A percentile compares a stretch with the other conserved stretches of the same genome.
Evolutionary conservation across 2,888 invertebrate species (phyloP).

Genomic region (Byasa hedistus): DNA sequence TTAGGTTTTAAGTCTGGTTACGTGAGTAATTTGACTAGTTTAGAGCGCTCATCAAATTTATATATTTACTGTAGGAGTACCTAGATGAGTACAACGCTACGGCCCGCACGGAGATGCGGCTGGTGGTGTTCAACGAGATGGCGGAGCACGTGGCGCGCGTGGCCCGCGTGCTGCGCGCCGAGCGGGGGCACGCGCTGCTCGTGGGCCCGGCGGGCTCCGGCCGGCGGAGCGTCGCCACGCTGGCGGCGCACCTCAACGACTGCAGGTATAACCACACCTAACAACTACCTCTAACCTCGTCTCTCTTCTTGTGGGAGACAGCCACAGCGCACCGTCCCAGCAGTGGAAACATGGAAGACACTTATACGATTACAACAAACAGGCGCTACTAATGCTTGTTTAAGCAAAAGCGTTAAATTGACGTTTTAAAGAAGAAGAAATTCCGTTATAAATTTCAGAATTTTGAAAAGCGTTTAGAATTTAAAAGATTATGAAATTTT

Average conservation of each 20-base stretch:
- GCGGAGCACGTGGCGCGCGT: conserved; percentile 93
- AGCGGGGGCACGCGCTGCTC: conserved; percentile 92
- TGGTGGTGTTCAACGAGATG: conserved; percentile 94
- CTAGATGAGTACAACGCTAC: conserved; percentile 90
- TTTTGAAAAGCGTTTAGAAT: background rate
- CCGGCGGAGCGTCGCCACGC: conserved; percentile 90
- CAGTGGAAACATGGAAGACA: too few species aligned
- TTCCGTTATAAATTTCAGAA: background rate
- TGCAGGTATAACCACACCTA: conserved; percentile 80
- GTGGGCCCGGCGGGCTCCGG: conserved; percentile 96
- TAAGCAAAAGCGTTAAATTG: too few species aligned
- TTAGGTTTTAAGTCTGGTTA: too few species aligned
- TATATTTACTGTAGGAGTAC: conserved; percentile 81
- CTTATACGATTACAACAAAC: too few species aligned
- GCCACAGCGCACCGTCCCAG: too few species aligned
- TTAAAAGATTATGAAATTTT: background rate
- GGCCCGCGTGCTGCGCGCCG: conserved; percentile 92
- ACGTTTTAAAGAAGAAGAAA: too few species aligned
- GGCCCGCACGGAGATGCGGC: conserved; percentile 88
- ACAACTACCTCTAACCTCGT: too few species aligned
- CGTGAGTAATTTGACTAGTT: too few species aligned
- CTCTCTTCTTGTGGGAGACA: too few species aligned
- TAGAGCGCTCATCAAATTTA: too few species aligned
- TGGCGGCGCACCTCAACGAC: conserved; percentile 91
- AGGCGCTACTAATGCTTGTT: too few species aligned